Base-by-base conservation (phyloP, 2,888 invertebrate genomes). In the Polyploca ridens region DNA sequence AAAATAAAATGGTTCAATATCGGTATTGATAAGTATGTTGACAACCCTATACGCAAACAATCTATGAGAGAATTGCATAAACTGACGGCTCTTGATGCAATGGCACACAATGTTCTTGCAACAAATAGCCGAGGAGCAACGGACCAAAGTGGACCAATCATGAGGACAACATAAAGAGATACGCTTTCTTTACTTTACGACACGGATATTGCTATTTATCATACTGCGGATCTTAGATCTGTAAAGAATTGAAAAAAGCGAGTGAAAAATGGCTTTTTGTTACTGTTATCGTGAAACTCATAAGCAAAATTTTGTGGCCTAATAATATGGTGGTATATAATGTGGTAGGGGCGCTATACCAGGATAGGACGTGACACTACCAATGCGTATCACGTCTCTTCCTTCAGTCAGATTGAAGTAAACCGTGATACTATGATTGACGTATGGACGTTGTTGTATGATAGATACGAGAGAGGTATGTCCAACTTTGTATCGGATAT, bases 111-210 rank as follows among this genome's bases (percentile, higher is more conserved):
- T 67, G 71, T 85, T 87, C 84, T 84, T 85, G 71, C 72, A 44
- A 64, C 59, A 76, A 81, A 89, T 89, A 79, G 79, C 85, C 68
- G 66, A 70, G 66, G 75, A 71, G 71, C 81, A 83, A 77, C 81
- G 78, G 77, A 86, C 75, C 84, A 84, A 65, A 83, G 77, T 81
- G 78, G 77, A 86, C 75, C 84, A 84, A 64, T 66, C 64, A 54
- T 19, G 69, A 62, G 62, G 64, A 64, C 65, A 62, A 73, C 72
- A 74, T 76, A 74, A 69, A 19, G 69, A 82, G 74, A 78, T 73
- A 83, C 86, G 83, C 84, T 85, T 84, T 83, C 83, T 80, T 72
- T 67, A 5, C 13, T 3, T 35, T 35, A 65, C 60, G 13, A 62
- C 63, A 67, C 65, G 60, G 63, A 60, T 63, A 59, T 57, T 58